phyloP scores from a whole-genome alignment of 2,113 vertebrate genomes.

The Cisticola juncidis region DNA sequence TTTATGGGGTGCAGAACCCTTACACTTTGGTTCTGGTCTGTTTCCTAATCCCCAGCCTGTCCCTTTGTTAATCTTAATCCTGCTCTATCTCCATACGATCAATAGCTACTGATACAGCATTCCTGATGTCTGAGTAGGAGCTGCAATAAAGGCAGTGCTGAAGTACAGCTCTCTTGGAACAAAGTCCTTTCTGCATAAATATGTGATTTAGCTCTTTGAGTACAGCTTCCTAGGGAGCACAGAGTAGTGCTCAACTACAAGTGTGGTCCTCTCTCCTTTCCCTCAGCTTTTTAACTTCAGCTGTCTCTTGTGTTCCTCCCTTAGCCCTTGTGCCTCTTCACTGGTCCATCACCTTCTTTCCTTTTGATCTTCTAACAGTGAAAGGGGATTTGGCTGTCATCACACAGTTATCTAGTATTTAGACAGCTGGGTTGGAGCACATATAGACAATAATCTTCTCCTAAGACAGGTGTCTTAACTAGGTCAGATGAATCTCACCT shows the following conservation, averaged over 20 bases:
- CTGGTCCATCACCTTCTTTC: not conserved
- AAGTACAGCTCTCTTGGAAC: not conserved
- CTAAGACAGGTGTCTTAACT: not conserved
- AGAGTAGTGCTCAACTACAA: not conserved
- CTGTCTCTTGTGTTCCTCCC: not conserved
- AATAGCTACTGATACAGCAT: not conserved
- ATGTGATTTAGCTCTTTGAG: not conserved
- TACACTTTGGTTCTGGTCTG: not conserved
- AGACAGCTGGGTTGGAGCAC: not conserved
- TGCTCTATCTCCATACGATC: not conserved
- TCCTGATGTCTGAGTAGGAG: not conserved
- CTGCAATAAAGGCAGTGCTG: not conserved
- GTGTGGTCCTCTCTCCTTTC: not conserved
- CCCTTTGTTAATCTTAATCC: not conserved
- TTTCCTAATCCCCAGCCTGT: not conserved
- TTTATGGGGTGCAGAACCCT: not conserved
- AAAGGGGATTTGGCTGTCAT: not conserved
- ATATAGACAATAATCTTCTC: not conserved
- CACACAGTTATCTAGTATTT: not conserved
- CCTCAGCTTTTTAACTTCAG: not conserved
- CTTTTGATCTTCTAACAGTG: not conserved
- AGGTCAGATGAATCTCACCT: not conserved
- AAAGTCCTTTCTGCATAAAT: not conserved
- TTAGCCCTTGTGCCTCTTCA: not conserved
- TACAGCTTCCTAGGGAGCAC: not conserved